Conservation (phyloP, 2,797 vertebrate species). For the Paramormyrops hopkinsi region DNA sequence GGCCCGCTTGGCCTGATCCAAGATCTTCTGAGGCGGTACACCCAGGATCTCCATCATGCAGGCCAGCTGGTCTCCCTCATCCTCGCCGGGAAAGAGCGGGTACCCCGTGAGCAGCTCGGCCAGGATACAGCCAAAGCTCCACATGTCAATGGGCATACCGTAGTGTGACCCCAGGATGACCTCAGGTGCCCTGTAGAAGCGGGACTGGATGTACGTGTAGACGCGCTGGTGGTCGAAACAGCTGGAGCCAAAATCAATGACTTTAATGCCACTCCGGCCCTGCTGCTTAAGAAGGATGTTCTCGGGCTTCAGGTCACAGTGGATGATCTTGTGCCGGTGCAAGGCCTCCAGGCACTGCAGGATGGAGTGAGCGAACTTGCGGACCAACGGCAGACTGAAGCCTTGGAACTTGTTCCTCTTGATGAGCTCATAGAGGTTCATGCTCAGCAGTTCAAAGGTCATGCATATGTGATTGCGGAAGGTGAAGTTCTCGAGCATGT, state of each 20-base stretch:
- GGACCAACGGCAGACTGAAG: conserved; percentile 86
- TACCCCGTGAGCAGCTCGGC: conserved; percentile 93
- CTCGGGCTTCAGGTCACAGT: conserved; percentile 97
- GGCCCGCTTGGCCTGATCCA: conserved; percentile 87
- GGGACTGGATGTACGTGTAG: conserved; percentile 96
- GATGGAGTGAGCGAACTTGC: conserved; percentile 95
- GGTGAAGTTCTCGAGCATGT: conserved; percentile 96
- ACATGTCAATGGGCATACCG: conserved; percentile 94
- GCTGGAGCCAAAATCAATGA: conserved; percentile 97
- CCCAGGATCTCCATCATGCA: conserved; percentile 97
- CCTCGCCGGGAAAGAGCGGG: conserved; percentile 91
- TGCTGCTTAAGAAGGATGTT: conserved; percentile 97
- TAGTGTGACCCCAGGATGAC: conserved; percentile 90
- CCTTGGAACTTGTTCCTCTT: conserved; percentile 98
- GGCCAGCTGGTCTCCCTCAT: conserved; percentile 91
- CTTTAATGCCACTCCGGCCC: conserved; percentile 93
- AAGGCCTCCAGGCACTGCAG: conserved; percentile 89
- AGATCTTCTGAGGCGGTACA: conserved; percentile 82
- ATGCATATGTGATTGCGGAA: conserved; percentile 97
- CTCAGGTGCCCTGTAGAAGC: conserved; percentile 92
- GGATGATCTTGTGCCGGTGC: conserved; percentile 86
- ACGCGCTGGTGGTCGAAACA: conserved; percentile 97
- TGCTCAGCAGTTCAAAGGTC: conserved; percentile 93
- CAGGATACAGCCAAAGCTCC: conserved; percentile 97
- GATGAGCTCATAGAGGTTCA: conserved; percentile 96